These are phyloP conservation scores for Drosophila paranaensis DNA, from an alignment of 2,888 invertebrate species.

Conservation along the genomic window DNA sequence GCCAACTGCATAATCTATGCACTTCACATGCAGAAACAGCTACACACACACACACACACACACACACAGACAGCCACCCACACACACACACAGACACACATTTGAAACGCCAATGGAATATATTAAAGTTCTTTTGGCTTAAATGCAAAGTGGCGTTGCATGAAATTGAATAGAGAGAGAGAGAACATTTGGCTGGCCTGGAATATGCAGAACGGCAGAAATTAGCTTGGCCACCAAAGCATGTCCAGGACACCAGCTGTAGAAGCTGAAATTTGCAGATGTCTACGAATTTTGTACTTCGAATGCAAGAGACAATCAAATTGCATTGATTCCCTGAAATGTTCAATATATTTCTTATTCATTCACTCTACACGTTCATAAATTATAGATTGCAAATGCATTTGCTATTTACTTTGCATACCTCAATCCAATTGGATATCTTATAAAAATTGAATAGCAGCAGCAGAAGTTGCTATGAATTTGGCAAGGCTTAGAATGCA, in stretches of 20 bases:
- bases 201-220: constrained; percentile 10
- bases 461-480: too few species aligned
- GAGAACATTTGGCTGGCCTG: constrained; percentile 34
- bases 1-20: constrained; percentile 80
- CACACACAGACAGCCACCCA: constrained; percentile 1
- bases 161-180: constrained; percentile 51
- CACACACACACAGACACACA: constrained; percentile 12
- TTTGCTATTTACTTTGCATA: background rate
- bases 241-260: constrained; percentile 9
- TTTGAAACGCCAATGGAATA: constrained; percentile 53
- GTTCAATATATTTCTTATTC: background rate
- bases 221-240: constrained; percentile 23
- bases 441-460: background rate
- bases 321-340: background rate
- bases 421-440: background rate
- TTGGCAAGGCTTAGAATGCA: too few species aligned
- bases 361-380: background rate
- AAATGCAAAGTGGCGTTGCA: constrained; percentile 62
- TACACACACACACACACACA: constrained; percentile 22
- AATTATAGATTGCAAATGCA: constrained; percentile 1
- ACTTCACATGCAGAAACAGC: constrained; percentile 64
- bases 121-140: constrained; percentile 51
- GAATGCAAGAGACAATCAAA: background rate
- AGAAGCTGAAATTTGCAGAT: background rate
- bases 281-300: background rate